Conservation (phyloP, 2,113 vertebrate species). For the Pampusana beccarii region DNA sequence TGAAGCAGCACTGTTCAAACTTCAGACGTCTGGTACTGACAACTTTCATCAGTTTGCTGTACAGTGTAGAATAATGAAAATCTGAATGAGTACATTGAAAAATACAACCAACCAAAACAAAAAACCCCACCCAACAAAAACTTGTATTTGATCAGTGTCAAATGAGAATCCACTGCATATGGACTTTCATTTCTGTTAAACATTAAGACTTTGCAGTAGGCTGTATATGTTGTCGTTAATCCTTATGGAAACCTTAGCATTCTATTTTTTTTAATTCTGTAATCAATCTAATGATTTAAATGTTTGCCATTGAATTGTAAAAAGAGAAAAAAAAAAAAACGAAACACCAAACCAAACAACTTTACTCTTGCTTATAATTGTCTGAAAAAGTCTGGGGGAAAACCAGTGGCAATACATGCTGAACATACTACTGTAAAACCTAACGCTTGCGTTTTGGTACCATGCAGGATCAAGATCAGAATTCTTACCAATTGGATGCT, state of each 20-base stretch:
- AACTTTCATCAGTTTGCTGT: neutral
- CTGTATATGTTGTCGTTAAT: neutral
- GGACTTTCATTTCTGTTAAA: neutral
- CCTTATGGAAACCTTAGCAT: neutral
- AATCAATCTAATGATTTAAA: neutral
- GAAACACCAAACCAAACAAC: neutral
- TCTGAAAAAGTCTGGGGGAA: neutral
- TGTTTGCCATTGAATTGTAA: neutral
- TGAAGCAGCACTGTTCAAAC: neutral
- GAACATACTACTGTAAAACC: neutral
- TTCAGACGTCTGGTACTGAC: neutral
- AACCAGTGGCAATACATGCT: neutral
- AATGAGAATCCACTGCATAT: neutral
- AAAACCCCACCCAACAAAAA: neutral
- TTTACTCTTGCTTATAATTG: neutral
- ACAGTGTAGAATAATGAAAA: neutral
- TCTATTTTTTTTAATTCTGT: neutral
- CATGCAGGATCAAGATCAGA: conserved; percentile 81
- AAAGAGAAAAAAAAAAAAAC: neutral
- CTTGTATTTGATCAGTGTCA: neutral
- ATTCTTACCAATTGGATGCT: conserved; percentile 75
- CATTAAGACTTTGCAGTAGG: neutral
- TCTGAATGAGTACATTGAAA: neutral
- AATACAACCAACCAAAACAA: neutral
- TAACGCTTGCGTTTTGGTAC: conserved; percentile 49